A percentile compares a stretch with the other conserved stretches of the same genome.
Evolutionary conservation across 2,797 vertebrate genomes (phyloP).

Genomic region (Notamacropus eugenii): DNA sequence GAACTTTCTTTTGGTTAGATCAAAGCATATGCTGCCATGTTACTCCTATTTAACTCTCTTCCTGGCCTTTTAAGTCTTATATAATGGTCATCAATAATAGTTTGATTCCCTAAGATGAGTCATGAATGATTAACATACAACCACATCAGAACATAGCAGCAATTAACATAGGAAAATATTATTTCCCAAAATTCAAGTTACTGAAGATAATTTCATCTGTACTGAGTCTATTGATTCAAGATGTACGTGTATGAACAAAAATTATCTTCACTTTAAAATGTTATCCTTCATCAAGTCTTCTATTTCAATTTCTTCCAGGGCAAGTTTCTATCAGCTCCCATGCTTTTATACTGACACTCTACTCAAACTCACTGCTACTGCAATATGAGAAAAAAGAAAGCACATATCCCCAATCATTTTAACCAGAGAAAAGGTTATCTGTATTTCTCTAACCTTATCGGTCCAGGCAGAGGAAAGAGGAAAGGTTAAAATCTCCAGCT

Average conservation of each 20-base stretch:
- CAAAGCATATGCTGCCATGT: neutral
- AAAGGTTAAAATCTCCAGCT: neutral
- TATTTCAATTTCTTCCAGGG: neutral
- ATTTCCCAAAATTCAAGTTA: neutral
- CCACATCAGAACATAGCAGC: neutral
- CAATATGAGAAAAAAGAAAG: neutral
- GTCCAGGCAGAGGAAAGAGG: neutral
- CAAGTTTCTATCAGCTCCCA: neutral
- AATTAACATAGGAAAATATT: neutral
- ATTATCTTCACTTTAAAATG: neutral
- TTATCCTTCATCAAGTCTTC: neutral
- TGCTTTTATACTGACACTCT: neutral
- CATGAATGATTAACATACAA: neutral
- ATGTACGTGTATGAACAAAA: neutral
- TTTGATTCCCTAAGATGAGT: neutral
- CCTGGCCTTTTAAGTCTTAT: neutral
- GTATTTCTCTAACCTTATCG: neutral
- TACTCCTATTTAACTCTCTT: neutral
- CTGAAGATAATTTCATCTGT: neutral
- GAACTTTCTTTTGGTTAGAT: neutral
- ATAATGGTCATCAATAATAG: neutral
- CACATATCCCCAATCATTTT: neutral
- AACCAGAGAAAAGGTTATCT: neutral
- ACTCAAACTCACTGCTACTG: neutral
- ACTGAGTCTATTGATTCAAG: neutral